Percentiles rank a stretch among this genome's conserved stretches.
These are phyloP conservation scores for Stratiolaelaps scimitus DNA, from an alignment of 1,140 invertebrate genomes.

Conservation along the genomic window DNA sequence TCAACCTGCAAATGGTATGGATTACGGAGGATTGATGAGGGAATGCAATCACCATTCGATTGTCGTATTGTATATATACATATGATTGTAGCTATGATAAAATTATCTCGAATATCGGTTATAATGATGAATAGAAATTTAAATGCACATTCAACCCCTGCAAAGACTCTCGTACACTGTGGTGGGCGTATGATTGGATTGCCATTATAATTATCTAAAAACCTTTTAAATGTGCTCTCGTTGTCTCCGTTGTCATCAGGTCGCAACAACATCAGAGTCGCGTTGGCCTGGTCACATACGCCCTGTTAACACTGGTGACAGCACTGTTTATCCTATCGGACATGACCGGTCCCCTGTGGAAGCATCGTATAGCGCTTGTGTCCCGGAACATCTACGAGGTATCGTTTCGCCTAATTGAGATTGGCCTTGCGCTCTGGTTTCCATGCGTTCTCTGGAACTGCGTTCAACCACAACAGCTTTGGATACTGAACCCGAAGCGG, in stretches of 20 bases:
- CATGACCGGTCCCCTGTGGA: slow-evolving; percentile 78
- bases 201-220: too few relatives aligned
- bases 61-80: too few relatives aligned
- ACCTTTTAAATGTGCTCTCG: too few relatives aligned
- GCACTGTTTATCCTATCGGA: slow-evolving; percentile 76
- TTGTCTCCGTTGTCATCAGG: slow-evolving; percentile 52
- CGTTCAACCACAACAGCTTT: slow-evolving; percentile 74
- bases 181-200: too few relatives aligned
- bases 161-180: too few relatives aligned
- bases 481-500: slow-evolving; percentile 76
- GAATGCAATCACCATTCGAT: too few relatives aligned
- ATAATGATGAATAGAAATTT: too few relatives aligned
- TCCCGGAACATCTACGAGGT: slow-evolving; percentile 82
- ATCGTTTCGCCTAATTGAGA: slow-evolving; percentile 74
- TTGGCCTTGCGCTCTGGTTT: slow-evolving; percentile 86
- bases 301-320: slow-evolving; percentile 66
- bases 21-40: too few relatives aligned
- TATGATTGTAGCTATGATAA: too few relatives aligned
- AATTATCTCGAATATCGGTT: too few relatives aligned
- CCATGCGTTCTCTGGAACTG: slow-evolving; percentile 89
- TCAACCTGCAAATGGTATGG: too few relatives aligned
- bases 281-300: slow-evolving; percentile 71
- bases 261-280: slow-evolving; percentile 83
- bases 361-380: slow-evolving; percentile 69
- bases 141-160: too few relatives aligned